A percentile compares a stretch with the other conserved stretches of the same genome.
Conservation (phyloP, 2,797 vertebrate species). For the Diplodus puntazzo region DNA sequence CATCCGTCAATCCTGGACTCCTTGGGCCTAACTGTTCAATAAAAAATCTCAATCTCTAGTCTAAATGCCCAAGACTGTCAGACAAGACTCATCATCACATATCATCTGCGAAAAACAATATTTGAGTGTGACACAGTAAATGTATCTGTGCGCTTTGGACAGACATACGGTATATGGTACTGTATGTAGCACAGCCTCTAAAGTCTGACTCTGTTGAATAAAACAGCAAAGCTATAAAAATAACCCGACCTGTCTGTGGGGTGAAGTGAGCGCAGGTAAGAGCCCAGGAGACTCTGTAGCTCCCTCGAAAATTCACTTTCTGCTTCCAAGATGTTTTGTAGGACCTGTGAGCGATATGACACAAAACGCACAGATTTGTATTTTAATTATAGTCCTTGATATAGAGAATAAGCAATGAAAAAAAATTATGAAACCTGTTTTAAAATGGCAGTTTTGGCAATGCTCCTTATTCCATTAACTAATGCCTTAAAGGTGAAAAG, state of each 20-base stretch:
- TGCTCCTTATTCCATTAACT: too few relatives aligned
- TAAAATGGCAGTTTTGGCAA: not conserved
- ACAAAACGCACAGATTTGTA: not conserved
- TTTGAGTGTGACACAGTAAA: not conserved
- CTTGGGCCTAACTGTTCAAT: too few relatives aligned
- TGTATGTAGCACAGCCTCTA: not conserved
- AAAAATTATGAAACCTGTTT: not conserved
- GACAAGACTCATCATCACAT: too few relatives aligned
- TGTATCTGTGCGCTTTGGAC: not conserved
- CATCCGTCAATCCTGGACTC: too few relatives aligned
- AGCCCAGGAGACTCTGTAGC: conserved; percentile 93
- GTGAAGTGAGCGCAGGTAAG: conserved; percentile 93
- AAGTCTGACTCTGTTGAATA: conserved; percentile 14
- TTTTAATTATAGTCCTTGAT: not conserved
- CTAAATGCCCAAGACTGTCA: too few relatives aligned
- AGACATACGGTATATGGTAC: not conserved
- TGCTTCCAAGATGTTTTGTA: conserved; percentile 98
- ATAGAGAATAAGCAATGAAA: not conserved
- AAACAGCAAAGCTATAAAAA: conserved; percentile 38
- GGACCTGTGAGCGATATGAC: conserved; percentile 85
- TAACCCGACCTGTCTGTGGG: conserved; percentile 91
- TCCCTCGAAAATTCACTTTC: conserved; percentile 96
- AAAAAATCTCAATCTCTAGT: too few relatives aligned
- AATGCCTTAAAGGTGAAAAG: too few relatives aligned
- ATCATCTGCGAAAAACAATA: too few relatives aligned